Base-by-base conservation (phyloP, 2,888 invertebrate species). In the Cerastis leucographa region DNA sequence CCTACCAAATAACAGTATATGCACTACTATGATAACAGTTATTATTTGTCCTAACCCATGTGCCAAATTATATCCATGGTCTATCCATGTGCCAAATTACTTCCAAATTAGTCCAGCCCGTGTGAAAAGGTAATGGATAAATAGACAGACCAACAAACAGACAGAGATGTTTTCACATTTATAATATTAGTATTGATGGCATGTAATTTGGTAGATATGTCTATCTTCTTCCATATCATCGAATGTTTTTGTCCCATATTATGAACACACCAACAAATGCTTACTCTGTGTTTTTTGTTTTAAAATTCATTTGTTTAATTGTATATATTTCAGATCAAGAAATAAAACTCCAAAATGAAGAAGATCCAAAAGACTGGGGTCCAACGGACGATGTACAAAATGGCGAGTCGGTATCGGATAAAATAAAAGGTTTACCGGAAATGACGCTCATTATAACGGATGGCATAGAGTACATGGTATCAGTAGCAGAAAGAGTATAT, bases 381-480 rank as follows among this genome's bases (percentile, higher is more conserved):
- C 66, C 61, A 1, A 49, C 61, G 11, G 83, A 84, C 25, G 90
- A 90, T 69, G 78, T 78, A 65, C 84, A 84, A 56, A 81, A 83
- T 42, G 92, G 92, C 12, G 92, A 90, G 76, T 91, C 90, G 46
- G 81, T 95, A 19, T 85, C 90, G 35, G 90, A 90, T 25, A 94
- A 93, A 84, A 89, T 95, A 67, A 92, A 93, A 71, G 93, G 92
- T 1, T 80, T 96, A 25, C 94, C 94, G 19, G 94, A 94, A 68
- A 91, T 95, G 90, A 94, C 95, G 0, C 46, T 94, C 0, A 92
- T 89, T 2, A 94, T 96, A 22, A 94, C 94, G 12, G 88, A 91
- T 46, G 92, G 93, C 56, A 93, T 95, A 29, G 95, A 96, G 72
- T 95, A 93, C 83, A 85, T 94, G 67, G 93, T 91, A 6, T 94